These are phyloP conservation scores for Synanthedon andrenaeformis DNA, from an alignment of 2,888 invertebrate genomes.

Conservation along the genomic window DNA sequence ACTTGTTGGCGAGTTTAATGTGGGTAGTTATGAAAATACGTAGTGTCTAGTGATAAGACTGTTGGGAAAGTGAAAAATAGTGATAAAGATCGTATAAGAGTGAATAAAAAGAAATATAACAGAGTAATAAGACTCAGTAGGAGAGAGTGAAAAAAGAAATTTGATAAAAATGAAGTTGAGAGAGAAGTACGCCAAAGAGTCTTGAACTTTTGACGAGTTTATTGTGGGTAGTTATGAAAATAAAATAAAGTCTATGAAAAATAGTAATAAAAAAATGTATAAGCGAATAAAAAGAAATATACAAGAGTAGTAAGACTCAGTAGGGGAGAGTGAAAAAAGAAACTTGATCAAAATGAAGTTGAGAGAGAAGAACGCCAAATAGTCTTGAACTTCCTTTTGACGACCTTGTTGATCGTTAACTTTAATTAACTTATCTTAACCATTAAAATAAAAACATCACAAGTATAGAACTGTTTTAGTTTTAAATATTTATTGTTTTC, in stretches of 20 bases:
- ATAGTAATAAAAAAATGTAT: background rate
- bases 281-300: conserved; percentile 2
- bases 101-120: conserved; percentile 4
- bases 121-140: conserved; percentile 25
- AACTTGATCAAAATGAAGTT: conserved; percentile 17
- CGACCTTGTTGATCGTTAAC: no score
- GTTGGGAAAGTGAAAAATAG: conserved; percentile 2
- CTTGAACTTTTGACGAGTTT: no score
- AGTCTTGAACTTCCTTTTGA: no score
- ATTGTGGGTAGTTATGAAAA: no score
- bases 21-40: no score
- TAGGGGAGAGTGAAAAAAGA: conserved; percentile 25
- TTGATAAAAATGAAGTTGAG: conserved; percentile 18
- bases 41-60: background rate
- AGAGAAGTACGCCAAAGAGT: conserved; percentile 3
- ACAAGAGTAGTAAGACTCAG: conserved; percentile 22
- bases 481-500: no score
- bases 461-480: no score
- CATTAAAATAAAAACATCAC: no score
- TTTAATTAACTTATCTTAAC: no score
- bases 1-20: no score
- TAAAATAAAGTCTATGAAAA: no score
- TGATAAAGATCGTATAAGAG: conserved; percentile 4
- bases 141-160: conserved; percentile 22
- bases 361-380: conserved; percentile 9